Conservation (phyloP, 2,113 vertebrate genomes). For the Lampris megalopsis region DNA sequence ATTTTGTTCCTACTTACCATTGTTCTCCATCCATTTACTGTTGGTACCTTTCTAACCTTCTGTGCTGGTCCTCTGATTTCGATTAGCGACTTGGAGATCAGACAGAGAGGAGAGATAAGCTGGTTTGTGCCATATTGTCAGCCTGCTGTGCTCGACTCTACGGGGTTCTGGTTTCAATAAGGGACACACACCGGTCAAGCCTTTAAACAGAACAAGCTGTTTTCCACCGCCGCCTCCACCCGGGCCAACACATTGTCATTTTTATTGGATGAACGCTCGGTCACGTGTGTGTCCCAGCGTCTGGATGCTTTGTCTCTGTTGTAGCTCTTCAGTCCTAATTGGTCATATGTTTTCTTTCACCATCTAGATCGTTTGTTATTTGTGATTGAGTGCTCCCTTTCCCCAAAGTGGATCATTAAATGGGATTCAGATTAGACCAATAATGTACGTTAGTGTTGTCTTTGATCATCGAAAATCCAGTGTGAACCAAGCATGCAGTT, state of each 20-base stretch:
- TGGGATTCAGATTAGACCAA: neutral
- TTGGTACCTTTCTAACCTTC: neutral
- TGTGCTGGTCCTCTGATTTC: constrained; percentile 28
- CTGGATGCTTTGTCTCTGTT: constrained; percentile 51
- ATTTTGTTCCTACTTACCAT: neutral
- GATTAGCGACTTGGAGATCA: constrained; percentile 28
- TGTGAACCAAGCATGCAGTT: neutral
- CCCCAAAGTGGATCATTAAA: constrained; percentile 19
- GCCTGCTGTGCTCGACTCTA: constrained; percentile 22
- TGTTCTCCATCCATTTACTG: constrained; percentile 9
- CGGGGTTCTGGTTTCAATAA: constrained; percentile 27
- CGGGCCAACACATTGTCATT: constrained; percentile 59
- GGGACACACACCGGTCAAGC: constrained; percentile 50
- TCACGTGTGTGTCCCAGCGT: constrained; percentile 67
- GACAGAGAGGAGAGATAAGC: constrained; percentile 18
- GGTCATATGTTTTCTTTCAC: constrained; percentile 25
- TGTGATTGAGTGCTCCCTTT: constrained; percentile 15
- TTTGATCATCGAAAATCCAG: constrained; percentile 8
- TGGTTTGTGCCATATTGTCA: constrained; percentile 24
- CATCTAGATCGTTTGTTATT: constrained; percentile 22
- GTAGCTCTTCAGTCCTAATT: constrained; percentile 6
- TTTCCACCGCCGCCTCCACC: constrained; percentile 55
- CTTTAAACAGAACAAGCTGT: constrained; percentile 71
- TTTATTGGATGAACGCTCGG: constrained; percentile 49
- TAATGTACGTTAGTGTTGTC: constrained; percentile 2